Evolutionary conservation across 1,140 invertebrate genomes (phyloP).

Genomic region (Anastrepha ludens): DNA sequence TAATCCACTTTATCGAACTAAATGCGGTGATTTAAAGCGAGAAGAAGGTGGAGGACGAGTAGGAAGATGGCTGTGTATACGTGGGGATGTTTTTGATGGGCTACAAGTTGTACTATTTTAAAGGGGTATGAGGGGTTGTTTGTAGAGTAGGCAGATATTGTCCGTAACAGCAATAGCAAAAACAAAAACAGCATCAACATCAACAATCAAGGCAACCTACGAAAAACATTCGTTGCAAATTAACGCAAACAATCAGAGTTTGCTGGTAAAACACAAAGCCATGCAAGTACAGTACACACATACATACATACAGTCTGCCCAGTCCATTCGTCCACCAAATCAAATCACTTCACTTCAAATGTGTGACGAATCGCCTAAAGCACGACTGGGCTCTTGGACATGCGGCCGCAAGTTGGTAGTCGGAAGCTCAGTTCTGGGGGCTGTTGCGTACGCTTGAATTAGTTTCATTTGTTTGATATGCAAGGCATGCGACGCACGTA

Average conservation of each 20-base stretch:
- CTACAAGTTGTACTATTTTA: conserved; percentile 15
- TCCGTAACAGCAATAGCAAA: background rate
- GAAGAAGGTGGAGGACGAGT: background rate
- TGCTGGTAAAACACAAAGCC: background rate
- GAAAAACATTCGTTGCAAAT: conserved; percentile 50
- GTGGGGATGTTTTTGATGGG: conserved; percentile 22
- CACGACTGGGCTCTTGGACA: background rate
- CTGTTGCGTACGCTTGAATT: conserved; percentile 7
- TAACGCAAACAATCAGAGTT: conserved; percentile 33
- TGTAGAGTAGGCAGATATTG: background rate
- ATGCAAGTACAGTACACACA: too few species aligned
- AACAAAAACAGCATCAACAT: background rate
- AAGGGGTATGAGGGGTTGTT: conserved; percentile 5
- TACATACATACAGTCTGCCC: background rate
- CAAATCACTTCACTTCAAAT: conserved; percentile 51
- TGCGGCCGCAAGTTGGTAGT: background rate
- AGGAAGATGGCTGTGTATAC: background rate
- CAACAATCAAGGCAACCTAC: conserved; percentile 1
- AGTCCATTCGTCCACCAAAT: background rate
- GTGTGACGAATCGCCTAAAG: conserved; percentile 44
- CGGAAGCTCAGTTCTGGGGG: background rate
- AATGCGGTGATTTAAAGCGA: conserved; percentile 8
- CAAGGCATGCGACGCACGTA: background rate
- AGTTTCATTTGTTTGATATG: conserved; percentile 35
- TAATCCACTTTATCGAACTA: conserved; percentile 47